Evolutionary conservation across 2,113 vertebrate species (phyloP).

Genomic region (Asarcornis scutulata): DNA sequence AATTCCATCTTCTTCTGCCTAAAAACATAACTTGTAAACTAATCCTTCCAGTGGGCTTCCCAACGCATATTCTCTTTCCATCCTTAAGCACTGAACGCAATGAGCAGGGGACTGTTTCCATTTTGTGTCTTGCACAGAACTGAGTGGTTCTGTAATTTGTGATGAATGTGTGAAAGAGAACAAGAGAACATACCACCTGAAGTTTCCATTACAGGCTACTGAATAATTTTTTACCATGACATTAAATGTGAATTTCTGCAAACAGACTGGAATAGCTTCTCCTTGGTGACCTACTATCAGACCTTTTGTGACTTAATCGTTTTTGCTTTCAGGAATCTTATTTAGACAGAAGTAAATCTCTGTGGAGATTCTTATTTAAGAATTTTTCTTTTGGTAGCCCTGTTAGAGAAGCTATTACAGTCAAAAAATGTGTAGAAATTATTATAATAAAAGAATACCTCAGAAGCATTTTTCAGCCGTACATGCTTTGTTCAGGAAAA

Average conservation of each 20-base stretch:
- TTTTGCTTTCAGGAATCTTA: background rate
- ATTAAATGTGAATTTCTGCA: background rate
- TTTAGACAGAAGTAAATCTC: background rate
- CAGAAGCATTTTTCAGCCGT: background rate
- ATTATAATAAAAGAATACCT: background rate
- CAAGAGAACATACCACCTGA: background rate
- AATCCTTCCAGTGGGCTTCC: constrained; percentile 41
- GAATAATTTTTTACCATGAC: background rate
- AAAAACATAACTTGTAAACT: constrained; percentile 1
- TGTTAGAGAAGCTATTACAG: background rate
- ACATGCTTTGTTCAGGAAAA: background rate
- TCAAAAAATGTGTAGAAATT: background rate
- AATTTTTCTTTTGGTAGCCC: background rate
- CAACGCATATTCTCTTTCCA: constrained; percentile 24
- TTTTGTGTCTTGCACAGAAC: background rate
- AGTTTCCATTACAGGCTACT: background rate
- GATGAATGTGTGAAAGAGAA: background rate
- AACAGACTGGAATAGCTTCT: background rate
- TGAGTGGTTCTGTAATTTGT: background rate
- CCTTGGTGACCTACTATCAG: background rate
- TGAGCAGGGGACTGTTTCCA: background rate
- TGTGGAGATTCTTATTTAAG: background rate
- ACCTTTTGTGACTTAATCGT: background rate
- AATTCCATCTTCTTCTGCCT: constrained; percentile 29
- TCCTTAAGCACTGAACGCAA: background rate